Evolutionary conservation across 1,140 invertebrate species (phyloP).

Genomic region (Nephila pilipes): DNA sequence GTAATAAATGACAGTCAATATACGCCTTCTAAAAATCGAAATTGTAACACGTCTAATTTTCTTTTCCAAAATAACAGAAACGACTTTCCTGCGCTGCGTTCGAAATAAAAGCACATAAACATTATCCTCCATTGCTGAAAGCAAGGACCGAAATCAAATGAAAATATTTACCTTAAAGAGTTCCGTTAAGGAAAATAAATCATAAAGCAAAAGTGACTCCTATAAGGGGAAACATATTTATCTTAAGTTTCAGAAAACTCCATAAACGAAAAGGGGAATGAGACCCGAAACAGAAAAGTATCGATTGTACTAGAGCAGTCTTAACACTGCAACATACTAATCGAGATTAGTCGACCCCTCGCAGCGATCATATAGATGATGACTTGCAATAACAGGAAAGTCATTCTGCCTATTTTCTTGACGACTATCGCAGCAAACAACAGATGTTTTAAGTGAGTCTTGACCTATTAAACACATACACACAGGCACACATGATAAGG

Average conservation of each 20-base stretch:
- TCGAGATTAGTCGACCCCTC: constrained; percentile 14
- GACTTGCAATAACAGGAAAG: constrained; percentile 44
- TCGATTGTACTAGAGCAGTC: neutral
- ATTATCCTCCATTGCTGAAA: constrained; percentile 1
- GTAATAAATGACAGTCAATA: neutral
- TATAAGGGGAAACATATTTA: constrained; percentile 29
- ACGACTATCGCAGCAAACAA: constrained; percentile 63
- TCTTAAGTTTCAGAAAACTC: neutral
- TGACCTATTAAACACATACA: constrained; percentile 65
- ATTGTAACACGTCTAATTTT: neutral
- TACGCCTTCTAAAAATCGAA: neutral
- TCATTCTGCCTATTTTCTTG: constrained; percentile 52
- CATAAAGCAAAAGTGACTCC: constrained; percentile 9
- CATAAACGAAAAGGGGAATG: constrained; percentile 24
- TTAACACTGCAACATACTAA: constrained; percentile 1
- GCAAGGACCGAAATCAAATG: neutral
- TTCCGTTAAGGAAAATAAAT: neutral
- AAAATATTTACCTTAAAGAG: constrained; percentile 30
- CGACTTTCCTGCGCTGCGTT: neutral
- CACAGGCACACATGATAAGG: constrained; percentile 41
- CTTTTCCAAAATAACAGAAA: neutral
- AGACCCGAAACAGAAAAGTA: neutral
- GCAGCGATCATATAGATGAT: constrained; percentile 48
- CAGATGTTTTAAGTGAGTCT: constrained; percentile 67
- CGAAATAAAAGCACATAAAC: neutral